Base-by-base conservation (phyloP, 2,797 vertebrate species). In the Karalla daura region DNA sequence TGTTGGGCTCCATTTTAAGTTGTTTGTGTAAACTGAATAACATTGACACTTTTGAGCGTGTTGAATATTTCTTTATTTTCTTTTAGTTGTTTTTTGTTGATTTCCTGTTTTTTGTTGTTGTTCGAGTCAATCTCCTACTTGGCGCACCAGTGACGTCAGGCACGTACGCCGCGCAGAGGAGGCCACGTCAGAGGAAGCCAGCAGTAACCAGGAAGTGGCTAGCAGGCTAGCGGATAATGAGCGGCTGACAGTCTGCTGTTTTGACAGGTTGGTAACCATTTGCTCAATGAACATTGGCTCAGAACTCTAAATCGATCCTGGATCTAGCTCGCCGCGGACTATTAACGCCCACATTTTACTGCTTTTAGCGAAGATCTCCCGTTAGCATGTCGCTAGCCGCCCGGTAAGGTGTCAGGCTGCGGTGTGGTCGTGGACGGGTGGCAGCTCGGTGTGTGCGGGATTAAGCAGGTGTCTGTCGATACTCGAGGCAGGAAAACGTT, bases 171-270 rank as follows among this genome's bases (percentile, higher is more conserved):
- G 4, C 0, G 1, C 17, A 65, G 23, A 25, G 10, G n/a, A 11
- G 54, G 6, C 59, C 82, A 88, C 88, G 88, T 91, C 85, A 87
- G 77, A 24, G 28, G 7, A 54, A 73, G 27, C n/a, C 37, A 51
- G 55, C 3, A 5, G 53, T 27, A 79, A 88, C 79, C 75, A 70
- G 91, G 89, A 92, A 90, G 89, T 85, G 33, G 83, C 75, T 80
- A 71, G 20, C 52, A 41, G 81, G 81, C 80, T 68, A 78, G 70
- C 74, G 65, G 76, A 88, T 51, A 49, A 90, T 91, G 89, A 87
- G 63, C 75, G 55, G 74, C 81, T 89, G 88, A 91, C 37, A 46
- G 2, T 30, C 11, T 12, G 37, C 1, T 45, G 20, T 55, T 78
- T 81, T 76, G 58, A 72, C 82, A 89, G 89, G 90, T 89, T 7